Base-by-base conservation (phyloP, 2,888 invertebrate species). In the Microplitis deprimator region DNA sequence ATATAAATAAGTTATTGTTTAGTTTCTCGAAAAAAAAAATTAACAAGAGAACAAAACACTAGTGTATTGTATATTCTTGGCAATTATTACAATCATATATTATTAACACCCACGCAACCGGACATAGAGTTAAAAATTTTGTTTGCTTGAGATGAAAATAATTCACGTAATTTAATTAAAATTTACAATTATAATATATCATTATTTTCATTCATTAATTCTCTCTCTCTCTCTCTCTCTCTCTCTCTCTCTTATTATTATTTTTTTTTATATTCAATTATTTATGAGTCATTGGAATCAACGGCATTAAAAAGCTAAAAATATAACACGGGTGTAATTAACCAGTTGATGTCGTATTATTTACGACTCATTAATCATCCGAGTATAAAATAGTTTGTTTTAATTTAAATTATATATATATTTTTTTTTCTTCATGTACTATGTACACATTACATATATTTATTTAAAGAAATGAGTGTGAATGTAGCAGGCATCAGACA, bases 51-150 rank as follows among this genome's bases (percentile, higher is more conserved):
- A 50, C 50, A 29, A 20, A 8, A 65, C 38, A 29, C 65, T 50
- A 50, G 29, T 65, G 65, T 65, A 65, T 65, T 38, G 38, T 65
- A 10, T 50, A 50, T 68, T 68, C 68, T n/a, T 39, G 29, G 13
- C 29, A 68, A 41, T 68, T 68, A 68, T 41, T 50, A 29, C 65
- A 38, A 65, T 65, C 38, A 65, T 29, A 65, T 65, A 38, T 65
- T 65, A 38, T 65, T 65, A 38, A 65, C 65, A 65, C 65, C 65
- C 65, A 65, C 65, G 38, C 65, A 29, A 65, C 65, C 65, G 65
- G 65, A 65, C 65, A 65, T 50, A 50, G 29, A 29, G 10, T 50
- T 50, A 50, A 50, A 50, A 50, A 50, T 50, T 13, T 13, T 13
- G 50, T 50, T 8, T 3, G 13, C 50, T 50, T 50, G 50, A 1